These are phyloP conservation scores for Drosophila merina DNA, from an alignment of 2,888 invertebrate genomes.

Conservation along the genomic window DNA sequence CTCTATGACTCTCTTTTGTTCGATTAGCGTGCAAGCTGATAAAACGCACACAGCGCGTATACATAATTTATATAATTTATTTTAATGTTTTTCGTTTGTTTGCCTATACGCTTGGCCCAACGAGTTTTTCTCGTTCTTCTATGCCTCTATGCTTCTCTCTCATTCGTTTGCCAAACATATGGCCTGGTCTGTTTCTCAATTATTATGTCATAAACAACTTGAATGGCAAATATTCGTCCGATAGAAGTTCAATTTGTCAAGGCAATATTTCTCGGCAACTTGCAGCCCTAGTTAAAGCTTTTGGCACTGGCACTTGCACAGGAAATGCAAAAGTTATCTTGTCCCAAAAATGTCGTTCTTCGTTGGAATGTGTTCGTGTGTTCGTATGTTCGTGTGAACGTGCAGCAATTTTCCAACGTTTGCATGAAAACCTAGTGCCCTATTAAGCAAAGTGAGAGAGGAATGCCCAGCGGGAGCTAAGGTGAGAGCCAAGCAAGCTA, in stretches of 20 bases:
- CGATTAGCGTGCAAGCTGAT: constrained; percentile 53
- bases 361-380: constrained; percentile 15
- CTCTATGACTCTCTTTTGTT: constrained; percentile 23
- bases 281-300: constrained; percentile 46
- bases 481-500: no score
- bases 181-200: constrained; percentile 39
- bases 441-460: constrained; percentile 59
- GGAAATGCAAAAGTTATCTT: constrained; percentile 63
- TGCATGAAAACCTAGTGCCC: constrained; percentile 81
- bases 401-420: constrained; percentile 70
- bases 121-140: constrained; percentile 70
- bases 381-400: constrained; percentile 36
- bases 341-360: constrained; percentile 57
- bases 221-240: constrained; percentile 48
- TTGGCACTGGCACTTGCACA: constrained; percentile 47
- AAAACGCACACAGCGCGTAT: constrained; percentile 72
- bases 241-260: constrained; percentile 59
- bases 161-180: constrained; percentile 54
- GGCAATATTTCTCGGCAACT: constrained; percentile 46
- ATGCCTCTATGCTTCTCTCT: constrained; percentile 11
- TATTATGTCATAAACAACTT: constrained; percentile 73
- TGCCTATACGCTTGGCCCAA: constrained; percentile 38
- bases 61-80: constrained; percentile 63
- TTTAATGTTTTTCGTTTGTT: constrained; percentile 65
- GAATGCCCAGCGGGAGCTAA: constrained; percentile 26